Evolutionary conservation across 1,140 invertebrate species (phyloP).

Genomic region (Drosophila simulans): DNA sequence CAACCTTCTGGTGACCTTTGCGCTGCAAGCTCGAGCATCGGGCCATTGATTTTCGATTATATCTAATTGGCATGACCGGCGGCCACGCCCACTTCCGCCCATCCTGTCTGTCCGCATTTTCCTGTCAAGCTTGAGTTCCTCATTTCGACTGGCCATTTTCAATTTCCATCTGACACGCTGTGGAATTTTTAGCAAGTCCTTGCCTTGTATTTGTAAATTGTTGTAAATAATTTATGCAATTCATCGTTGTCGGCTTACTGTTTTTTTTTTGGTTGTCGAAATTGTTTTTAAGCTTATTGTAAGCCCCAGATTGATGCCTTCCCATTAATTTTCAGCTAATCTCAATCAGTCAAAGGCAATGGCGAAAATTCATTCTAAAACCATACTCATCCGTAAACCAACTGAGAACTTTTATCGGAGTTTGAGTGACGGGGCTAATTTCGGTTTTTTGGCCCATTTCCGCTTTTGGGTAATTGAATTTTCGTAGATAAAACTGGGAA

Average conservation of each 20-base stretch:
- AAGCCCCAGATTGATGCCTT: constrained; percentile 32
- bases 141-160: constrained; percentile 39
- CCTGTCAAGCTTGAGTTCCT: constrained; percentile 10
- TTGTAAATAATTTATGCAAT: constrained; percentile 49
- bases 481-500: constrained; percentile 4
- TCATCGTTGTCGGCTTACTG: constrained; percentile 30
- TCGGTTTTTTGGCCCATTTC: constrained; percentile 24
- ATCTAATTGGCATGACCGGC: constrained; percentile 58
- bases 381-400: constrained; percentile 31
- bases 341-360: constrained; percentile 54
- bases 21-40: constrained; percentile 17
- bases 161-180: constrained; percentile 52
- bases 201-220: constrained; percentile 26
- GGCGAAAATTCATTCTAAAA: constrained; percentile 4
- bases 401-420: constrained; percentile 39
- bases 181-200: constrained; percentile 36
- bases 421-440: constrained; percentile 50
- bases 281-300: constrained; percentile 30
- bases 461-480: constrained; percentile 40
- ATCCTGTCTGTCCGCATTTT: constrained; percentile 17
- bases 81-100: constrained; percentile 23
- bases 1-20: constrained; percentile 56
- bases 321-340: constrained; percentile 73
- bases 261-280: constrained; percentile 5
- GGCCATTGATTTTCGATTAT: constrained; percentile 66